phyloP scores from a whole-genome alignment of 35 echinoderm and acorn worm genomes.

The Ophiothrix spiculata region DNA sequence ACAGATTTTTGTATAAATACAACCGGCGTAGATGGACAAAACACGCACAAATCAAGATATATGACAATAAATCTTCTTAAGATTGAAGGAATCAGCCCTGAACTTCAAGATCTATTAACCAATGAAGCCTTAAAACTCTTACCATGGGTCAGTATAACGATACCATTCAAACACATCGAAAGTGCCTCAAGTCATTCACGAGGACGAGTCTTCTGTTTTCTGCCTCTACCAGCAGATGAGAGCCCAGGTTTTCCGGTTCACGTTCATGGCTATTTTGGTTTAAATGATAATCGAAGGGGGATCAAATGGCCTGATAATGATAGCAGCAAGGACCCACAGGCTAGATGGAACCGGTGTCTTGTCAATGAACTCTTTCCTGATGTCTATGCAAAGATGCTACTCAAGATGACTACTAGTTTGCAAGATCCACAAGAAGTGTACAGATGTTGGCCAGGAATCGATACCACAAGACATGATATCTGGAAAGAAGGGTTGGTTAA shows the following conservation, averaged over 20 bases:
- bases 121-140: slow-evolving; percentile 37
- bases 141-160: slow-evolving; percentile 77
- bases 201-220: slow-evolving; percentile 78
- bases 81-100: background rate
- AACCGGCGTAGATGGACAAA: background rate
- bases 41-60: background rate
- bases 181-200: background rate
- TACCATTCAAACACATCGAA: slow-evolving; percentile 4
- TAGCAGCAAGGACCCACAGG: slow-evolving; percentile 25
- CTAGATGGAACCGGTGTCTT: slow-evolving; percentile 66
- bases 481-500: slow-evolving; percentile 48
- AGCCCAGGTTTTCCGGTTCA: slow-evolving; percentile 78
- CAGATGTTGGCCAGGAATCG: slow-evolving; percentile 55
- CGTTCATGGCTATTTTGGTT: slow-evolving; percentile 79
- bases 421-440: slow-evolving; percentile 42
- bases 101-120: slow-evolving; percentile 40
- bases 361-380: slow-evolving; percentile 55
- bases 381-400: slow-evolving; percentile 36
- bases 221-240: slow-evolving; percentile 64
- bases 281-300: slow-evolving; percentile 65
- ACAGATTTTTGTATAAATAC: background rate
- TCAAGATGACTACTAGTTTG: background rate
- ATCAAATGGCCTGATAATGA: slow-evolving; percentile 87
- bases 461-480: background rate
- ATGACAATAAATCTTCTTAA: slow-evolving; percentile 26